phyloP scores from a whole-genome alignment of 2,888 invertebrate species.

The Nipponacmea schrenckii region DNA sequence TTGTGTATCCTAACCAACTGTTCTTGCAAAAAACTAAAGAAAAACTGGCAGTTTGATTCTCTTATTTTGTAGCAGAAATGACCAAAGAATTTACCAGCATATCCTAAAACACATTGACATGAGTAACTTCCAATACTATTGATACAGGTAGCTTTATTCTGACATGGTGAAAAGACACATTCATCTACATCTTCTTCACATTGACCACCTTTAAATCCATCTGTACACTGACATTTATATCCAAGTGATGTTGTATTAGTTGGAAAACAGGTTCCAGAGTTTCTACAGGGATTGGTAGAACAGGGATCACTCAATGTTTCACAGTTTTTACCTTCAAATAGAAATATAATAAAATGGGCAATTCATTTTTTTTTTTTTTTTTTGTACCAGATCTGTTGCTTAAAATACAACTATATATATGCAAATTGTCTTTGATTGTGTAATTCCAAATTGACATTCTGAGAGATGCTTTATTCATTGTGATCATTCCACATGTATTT shows the following conservation, averaged over 20 bases:
- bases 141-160: slow-evolving; percentile 41
- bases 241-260: not conserved
- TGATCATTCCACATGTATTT: too few relatives aligned
- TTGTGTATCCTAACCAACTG: too few relatives aligned
- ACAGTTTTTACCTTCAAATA: slow-evolving; percentile 72
- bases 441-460: too few relatives aligned
- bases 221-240: slow-evolving; percentile 20
- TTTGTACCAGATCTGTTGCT: too few relatives aligned
- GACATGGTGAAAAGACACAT: slow-evolving; percentile 39
- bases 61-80: too few relatives aligned
- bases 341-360: not conserved
- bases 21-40: too few relatives aligned
- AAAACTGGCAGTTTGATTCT: too few relatives aligned
- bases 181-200: slow-evolving; percentile 49
- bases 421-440: too few relatives aligned
- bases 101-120: slow-evolving; percentile 37
- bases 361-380: too few relatives aligned
- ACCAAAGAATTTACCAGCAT: slow-evolving; percentile 27
- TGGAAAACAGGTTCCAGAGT: slow-evolving; percentile 44
- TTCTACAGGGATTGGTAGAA: slow-evolving; percentile 38
- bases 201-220: slow-evolving; percentile 34
- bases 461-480: too few relatives aligned
- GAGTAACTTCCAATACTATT: slow-evolving; percentile 29
- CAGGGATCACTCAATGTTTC: slow-evolving; percentile 77
- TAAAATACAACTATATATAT: too few relatives aligned